Percentiles rank a stretch among this genome's conserved stretches.
phyloP scores from a whole-genome alignment of 2,797 vertebrate species.

The Pseudochromis fuscus region DNA sequence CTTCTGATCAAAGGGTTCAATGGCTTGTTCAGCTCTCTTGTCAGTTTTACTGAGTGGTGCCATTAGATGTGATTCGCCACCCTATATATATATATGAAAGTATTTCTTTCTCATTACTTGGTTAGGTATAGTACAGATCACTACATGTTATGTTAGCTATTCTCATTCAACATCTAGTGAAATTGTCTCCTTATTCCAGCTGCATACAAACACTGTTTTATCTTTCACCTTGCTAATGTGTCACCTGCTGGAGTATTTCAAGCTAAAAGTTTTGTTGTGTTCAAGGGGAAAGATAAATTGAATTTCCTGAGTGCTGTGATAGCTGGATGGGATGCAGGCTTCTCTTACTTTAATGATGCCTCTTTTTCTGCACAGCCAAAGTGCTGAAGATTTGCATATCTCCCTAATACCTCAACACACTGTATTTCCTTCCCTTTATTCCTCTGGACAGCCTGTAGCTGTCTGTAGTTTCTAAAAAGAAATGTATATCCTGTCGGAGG shows the following conservation, averaged over 20 bases:
- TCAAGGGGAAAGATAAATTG: constrained; percentile 49
- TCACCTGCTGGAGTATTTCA: constrained; percentile 53
- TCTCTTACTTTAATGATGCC: constrained; percentile 63
- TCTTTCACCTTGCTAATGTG: constrained; percentile 27
- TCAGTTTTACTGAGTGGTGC: constrained; percentile 61
- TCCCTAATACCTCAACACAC: constrained; percentile 48
- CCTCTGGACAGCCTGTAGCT: constrained; percentile 24
- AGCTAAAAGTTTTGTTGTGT: constrained; percentile 47
- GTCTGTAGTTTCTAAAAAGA: constrained; percentile 30
- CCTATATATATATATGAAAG: constrained; percentile 24
- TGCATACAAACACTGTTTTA: constrained; percentile 38
- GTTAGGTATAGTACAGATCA: constrained; percentile 32
- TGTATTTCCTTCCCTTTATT: constrained; percentile 41
- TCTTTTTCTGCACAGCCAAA: constrained; percentile 43
- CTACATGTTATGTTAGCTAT: constrained; percentile 8
- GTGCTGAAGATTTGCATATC: constrained; percentile 65
- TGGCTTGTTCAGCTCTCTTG: constrained; percentile 59
- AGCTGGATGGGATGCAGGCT: constrained; percentile 33
- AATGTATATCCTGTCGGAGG: constrained; percentile 36
- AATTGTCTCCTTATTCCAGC: constrained; percentile 10
- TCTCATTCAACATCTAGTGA: constrained; percentile 11
- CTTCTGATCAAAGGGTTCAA: constrained; percentile 70
- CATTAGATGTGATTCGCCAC: constrained; percentile 44
- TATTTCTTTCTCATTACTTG: constrained; percentile 5
- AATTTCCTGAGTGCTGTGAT: constrained; percentile 59